Evolutionary conservation across 2,113 vertebrate genomes (phyloP).

Genomic region (Cololabis saira): DNA sequence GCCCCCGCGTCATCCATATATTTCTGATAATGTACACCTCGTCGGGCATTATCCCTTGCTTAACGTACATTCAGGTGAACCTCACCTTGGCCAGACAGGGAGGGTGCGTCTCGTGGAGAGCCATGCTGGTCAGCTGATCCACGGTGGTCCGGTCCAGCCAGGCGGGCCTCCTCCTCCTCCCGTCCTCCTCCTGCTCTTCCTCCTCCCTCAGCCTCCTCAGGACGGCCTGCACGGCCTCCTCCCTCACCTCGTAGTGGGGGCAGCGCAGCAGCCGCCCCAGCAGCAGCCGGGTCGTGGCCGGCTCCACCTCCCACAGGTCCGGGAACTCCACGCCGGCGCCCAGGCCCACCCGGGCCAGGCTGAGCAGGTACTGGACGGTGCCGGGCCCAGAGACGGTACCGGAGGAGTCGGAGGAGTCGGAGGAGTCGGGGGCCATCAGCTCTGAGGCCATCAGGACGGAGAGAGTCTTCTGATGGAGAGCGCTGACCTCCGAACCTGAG

Average conservation of each 20-base stretch:
- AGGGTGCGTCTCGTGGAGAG: constrained; percentile 86
- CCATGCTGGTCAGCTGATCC: constrained; percentile 80
- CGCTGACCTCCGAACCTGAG: constrained; percentile 77
- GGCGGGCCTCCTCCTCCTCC: not conserved
- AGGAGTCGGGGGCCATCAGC: constrained; percentile 66
- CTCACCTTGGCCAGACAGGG: constrained; percentile 91
- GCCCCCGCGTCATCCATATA: too few relatives aligned
- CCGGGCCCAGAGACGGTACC: constrained; percentile 79
- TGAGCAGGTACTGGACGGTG: constrained; percentile 88
- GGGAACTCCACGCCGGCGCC: constrained; percentile 56
- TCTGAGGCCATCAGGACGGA: constrained; percentile 83
- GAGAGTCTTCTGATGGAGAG: constrained; percentile 81
- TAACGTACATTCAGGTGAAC: too few relatives aligned
- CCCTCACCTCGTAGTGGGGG: constrained; percentile 87
- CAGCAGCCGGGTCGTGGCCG: constrained; percentile 25
- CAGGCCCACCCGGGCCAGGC: constrained; percentile 84
- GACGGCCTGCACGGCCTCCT: constrained; percentile 81
- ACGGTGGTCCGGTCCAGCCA: constrained; percentile 74
- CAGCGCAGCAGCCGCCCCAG: constrained; percentile 80
- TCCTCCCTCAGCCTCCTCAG: constrained; percentile 73
- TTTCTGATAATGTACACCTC: too few relatives aligned
- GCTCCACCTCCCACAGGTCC: constrained; percentile 46
- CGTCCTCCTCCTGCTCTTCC: not conserved
- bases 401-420: constrained; percentile 45
- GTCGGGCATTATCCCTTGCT: too few relatives aligned